Base-by-base conservation (phyloP, 1,140 invertebrate genomes). In the Papilio helenus region DNA sequence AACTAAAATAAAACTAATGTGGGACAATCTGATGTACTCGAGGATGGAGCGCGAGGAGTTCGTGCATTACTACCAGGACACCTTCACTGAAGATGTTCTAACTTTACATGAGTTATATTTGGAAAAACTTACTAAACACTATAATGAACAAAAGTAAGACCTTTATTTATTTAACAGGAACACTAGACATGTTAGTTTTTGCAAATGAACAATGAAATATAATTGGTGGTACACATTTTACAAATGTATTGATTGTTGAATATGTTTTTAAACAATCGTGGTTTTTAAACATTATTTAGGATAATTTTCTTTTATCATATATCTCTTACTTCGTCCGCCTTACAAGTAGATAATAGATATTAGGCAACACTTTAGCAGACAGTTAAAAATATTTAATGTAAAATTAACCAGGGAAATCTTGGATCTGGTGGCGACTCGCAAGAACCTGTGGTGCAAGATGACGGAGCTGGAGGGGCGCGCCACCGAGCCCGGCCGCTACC, bases 401-500 rank as follows among this genome's bases (percentile, higher is more conserved):
- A 8, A 34, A 4, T 34, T 84, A 72, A 49, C 10, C 79, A 96
- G 94, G 79, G 81, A 95, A 79, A 96, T 97, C 23, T 97, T 96
- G 83, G 95, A 96, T 34, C 84, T 97, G n/a, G 91, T 97, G 12
- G 87, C 95, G 4, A 95, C 96, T 65, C 95, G 96, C 23, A 94
- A 96, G 61, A 92, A 96, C 34, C 88, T 97, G 0, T 97, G 96
- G 96, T 89, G 95, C 9, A 96, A 97, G 85, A 96, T 97, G 95
- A 95, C 95, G 34, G 96, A 97, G 29, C 87, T 98, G 10, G 96
- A 97, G 81, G 95, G 95, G 76, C 96, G 96, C 83, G 96, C 96
- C 1, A 96, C 96, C 29, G 97, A 98, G 88, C 97, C 97, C 0
- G 96, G 97, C 82, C 95, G 98, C 3, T 98, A 97, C 87, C 96